A percentile compares a stretch with the other conserved stretches of the same genome.
These are phyloP conservation scores for Caranx melampygus DNA, from an alignment of 2,113 vertebrate genomes.

Conservation along the genomic window DNA sequence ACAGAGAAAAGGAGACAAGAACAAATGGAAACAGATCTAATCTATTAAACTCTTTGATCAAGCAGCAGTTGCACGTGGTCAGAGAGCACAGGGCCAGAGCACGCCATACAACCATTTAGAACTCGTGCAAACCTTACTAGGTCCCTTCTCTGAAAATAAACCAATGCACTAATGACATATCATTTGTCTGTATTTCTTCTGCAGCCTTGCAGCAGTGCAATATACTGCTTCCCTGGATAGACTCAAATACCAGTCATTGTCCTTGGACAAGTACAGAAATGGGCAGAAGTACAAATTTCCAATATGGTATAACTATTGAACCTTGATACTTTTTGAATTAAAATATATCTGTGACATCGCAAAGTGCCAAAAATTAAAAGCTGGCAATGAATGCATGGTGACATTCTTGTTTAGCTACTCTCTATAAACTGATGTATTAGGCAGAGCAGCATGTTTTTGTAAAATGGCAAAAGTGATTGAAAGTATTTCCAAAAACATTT, in stretches of 20 bases:
- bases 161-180: conserved; percentile 50
- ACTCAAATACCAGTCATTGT: conserved; percentile 19
- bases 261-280: background rate
- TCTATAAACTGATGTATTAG: background rate
- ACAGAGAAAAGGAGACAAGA: conserved; percentile 37
- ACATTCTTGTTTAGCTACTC: background rate
- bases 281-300: conserved; percentile 1
- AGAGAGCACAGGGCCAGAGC: conserved; percentile 46
- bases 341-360: background rate
- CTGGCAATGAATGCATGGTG: background rate
- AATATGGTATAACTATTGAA: conserved; percentile 5
- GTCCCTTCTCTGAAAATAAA: conserved; percentile 64
- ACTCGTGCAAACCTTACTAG: conserved; percentile 63
- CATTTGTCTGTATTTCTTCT: conserved; percentile 31
- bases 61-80: conserved; percentile 57
- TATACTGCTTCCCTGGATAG: conserved; percentile 15
- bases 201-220: conserved; percentile 18
- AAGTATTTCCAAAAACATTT: background rate
- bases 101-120: conserved; percentile 65
- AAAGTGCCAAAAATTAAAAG: background rate
- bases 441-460: conserved; percentile 2
- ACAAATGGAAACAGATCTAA: conserved; percentile 70
- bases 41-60: conserved; percentile 78
- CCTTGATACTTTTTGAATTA: background rate
- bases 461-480: background rate